Conservation (phyloP, 2,888 invertebrate species). For the Iphiclides podalirius region DNA sequence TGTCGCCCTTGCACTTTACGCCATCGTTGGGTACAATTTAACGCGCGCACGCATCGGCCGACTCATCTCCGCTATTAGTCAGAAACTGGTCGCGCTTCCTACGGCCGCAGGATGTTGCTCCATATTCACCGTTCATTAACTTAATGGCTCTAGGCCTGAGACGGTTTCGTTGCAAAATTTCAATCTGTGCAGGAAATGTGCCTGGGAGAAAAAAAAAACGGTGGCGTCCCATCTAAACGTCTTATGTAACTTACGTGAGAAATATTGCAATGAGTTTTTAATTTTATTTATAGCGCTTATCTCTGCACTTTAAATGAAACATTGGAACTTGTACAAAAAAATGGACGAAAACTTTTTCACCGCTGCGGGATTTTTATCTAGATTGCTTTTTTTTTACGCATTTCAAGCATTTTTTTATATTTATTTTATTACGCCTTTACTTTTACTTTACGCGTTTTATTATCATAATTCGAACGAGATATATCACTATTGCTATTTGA, state of each 20-base stretch:
- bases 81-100: conserved; percentile 70
- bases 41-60: conserved; percentile 35
- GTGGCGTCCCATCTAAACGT: conserved; percentile 12
- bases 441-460: too few relatives aligned
- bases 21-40: conserved; percentile 33
- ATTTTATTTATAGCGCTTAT: too few relatives aligned
- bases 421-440: too few relatives aligned
- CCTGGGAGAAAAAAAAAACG: conserved; percentile 28
- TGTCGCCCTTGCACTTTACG: conserved; percentile 58
- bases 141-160: conserved; percentile 56
- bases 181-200: conserved; percentile 37
- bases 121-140: conserved; percentile 70
- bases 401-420: too few relatives aligned
- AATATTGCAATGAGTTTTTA: conserved; percentile 8
- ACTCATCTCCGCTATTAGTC: conserved; percentile 68
- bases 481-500: too few relatives aligned
- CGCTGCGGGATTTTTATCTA: too few relatives aligned
- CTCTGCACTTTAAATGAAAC: too few relatives aligned
- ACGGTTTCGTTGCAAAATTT: conserved; percentile 62
- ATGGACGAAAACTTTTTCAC: too few relatives aligned
- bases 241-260: conserved; percentile 13
- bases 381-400: too few relatives aligned
- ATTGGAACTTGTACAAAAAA: too few relatives aligned
- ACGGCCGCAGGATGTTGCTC: conserved; percentile 70
- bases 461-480: too few relatives aligned